Evolutionary conservation across 2,888 invertebrate genomes (phyloP).

Genomic region (Homarus gammarus): DNA sequence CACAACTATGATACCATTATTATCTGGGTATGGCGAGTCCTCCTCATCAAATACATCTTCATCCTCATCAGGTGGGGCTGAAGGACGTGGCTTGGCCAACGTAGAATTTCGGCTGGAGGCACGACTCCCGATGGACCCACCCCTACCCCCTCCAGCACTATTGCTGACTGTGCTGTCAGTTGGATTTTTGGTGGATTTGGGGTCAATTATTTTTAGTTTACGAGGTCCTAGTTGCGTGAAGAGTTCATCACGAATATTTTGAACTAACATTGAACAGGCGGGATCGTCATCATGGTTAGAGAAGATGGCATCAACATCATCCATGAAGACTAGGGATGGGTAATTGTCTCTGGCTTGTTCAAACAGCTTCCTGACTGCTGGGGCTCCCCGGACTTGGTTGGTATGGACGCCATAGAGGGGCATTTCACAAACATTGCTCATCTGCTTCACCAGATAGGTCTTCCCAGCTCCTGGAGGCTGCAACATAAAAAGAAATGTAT

Average conservation of each 20-base stretch:
- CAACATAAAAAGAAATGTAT: neutral
- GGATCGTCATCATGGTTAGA: conserved; percentile 63
- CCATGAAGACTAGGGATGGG: conserved; percentile 73
- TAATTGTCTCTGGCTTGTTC: conserved; percentile 72
- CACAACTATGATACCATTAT: conserved; percentile 75
- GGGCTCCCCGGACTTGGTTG: conserved; percentile 69
- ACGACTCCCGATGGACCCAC: conserved; percentile 44
- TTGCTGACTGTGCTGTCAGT: conserved; percentile 25
- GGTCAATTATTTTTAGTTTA: conserved; percentile 73
- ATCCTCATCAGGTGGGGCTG: conserved; percentile 68
- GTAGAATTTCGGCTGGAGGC: conserved; percentile 59
- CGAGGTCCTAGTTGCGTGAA: conserved; percentile 72
- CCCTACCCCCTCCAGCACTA: neutral
- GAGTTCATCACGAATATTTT: conserved; percentile 70
- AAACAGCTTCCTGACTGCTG: conserved; percentile 69
- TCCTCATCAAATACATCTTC: conserved; percentile 68
- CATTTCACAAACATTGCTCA: conserved; percentile 76
- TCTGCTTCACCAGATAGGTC: conserved; percentile 76
- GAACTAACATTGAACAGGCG: conserved; percentile 24
- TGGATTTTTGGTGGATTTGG: conserved; percentile 70
- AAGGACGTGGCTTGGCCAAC: conserved; percentile 40
- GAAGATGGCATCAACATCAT: conserved; percentile 74
- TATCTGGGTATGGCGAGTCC: conserved; percentile 71
- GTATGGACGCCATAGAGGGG: conserved; percentile 75
- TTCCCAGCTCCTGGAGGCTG: conserved; percentile 76